A percentile compares a stretch with the other conserved stretches of the same genome.
Evolutionary conservation across 2,797 vertebrate species (phyloP).

Genomic region (Pipistrellus nathusii): DNA sequence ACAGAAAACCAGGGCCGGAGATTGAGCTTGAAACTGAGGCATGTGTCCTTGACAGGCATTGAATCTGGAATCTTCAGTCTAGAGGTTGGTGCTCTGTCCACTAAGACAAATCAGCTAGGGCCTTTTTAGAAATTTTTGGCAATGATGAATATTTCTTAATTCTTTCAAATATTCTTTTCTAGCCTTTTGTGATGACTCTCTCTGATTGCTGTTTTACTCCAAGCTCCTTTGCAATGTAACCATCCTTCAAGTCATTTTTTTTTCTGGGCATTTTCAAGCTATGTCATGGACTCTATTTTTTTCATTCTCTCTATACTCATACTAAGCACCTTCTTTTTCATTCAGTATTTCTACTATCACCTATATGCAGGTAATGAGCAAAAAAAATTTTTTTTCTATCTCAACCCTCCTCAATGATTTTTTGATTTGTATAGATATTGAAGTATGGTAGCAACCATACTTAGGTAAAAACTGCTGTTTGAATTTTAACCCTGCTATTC

Average conservation of each 20-base stretch:
- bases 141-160: neutral
- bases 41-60: no score
- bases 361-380: neutral
- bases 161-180: neutral
- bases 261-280: neutral
- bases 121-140: neutral
- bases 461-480: no score
- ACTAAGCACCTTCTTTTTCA: neutral
- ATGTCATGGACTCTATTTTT: neutral
- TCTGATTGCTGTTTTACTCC: neutral
- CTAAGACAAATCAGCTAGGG: no score
- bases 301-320: neutral
- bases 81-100: no score
- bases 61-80: no score
- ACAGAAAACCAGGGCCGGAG: no score
- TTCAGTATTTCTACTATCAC: neutral
- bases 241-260: neutral
- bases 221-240: neutral
- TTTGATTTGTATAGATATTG: neutral
- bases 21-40: no score
- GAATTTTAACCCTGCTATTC: no score
- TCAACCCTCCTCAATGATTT: neutral
- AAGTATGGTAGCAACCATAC: no score
- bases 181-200: neutral
- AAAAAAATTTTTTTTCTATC: neutral